Evolutionary conservation across 23 tunicate genomes (phyloP), one percentile per base, ranked within the genome.

Genomic region (Ascidia mentula): DNA sequence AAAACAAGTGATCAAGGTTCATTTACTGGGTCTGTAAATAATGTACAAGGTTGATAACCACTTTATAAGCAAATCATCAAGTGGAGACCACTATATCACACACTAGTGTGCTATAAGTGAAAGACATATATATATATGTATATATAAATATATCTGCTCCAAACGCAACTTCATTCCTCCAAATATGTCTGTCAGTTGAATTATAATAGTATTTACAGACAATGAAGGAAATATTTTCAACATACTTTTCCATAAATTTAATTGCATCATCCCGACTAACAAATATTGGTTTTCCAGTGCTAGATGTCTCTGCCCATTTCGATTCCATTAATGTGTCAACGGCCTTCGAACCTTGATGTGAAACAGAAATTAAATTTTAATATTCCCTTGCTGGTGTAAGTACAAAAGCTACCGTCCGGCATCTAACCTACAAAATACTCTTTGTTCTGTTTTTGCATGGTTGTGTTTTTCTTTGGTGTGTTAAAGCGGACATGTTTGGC

Each of bases 341-440:
- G 36, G 99, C 99, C 46, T 95, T 95, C 13, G 79, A 79, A 6
- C 99, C 99, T 86, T n/a, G n/a, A n/a, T 22, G 33, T 12, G 5
- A 38, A 36, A 8, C 9, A 5, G 39, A 28, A 38, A 35, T 35
- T 18, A 35, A 74, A 37, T 36, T 18, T 37, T 6, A 74, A 7
- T 36, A 74, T 2, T 31, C 38, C 6, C n/a, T 36, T 71, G 38
- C 30, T 18, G 5, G 1, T 36, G 32, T 28, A 74, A 38, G 13
- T 74, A 36, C n/a, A 74, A 74, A 20, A 73, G 15, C 24, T 53
- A 20, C 1, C 22, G n/a, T 20, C 22, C 24, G 7, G 1, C 45
- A 8, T 40, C 97, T 61, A 72, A 92, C 97, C 97, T 76, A 82
- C 80, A 76, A 93, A 93, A 84, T 93, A 93, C 30, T 93, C 98